Percentiles rank a stretch among this genome's conserved stretches.
phyloP scores from a whole-genome alignment of 2,113 vertebrate species.

The Xiphophorus maculatus region DNA sequence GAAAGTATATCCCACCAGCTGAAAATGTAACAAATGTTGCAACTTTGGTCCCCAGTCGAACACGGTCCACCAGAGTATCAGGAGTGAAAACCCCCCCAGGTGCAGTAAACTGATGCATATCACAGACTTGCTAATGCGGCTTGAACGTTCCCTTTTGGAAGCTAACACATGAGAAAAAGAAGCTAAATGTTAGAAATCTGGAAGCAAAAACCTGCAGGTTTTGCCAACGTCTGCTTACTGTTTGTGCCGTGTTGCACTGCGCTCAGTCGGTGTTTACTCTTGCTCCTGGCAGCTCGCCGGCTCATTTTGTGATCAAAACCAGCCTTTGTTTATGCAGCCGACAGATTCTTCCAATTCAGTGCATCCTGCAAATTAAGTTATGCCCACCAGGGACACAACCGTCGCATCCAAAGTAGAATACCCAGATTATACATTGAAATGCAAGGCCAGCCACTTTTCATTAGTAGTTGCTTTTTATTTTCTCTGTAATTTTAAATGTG shows the following conservation, averaged over 20 bases:
- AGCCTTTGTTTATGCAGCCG: conserved; percentile 5
- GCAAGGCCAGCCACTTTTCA: neutral
- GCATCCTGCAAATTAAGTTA: conserved; percentile 37
- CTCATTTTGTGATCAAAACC: neutral
- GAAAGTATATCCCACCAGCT: too few relatives aligned
- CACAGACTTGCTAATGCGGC: neutral
- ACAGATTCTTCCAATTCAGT: conserved; percentile 29
- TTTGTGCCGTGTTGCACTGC: neutral
- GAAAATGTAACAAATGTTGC: too few relatives aligned
- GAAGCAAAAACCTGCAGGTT: neutral
- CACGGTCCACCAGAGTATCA: too few relatives aligned
- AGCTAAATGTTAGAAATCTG: neutral
- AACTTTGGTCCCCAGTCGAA: too few relatives aligned
- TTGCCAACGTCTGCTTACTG: conserved; percentile 13
- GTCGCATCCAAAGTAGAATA: neutral
- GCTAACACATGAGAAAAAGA: neutral
- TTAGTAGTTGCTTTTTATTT: conserved; percentile 10
- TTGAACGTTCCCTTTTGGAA: neutral
- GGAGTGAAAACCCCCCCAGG: too few relatives aligned
- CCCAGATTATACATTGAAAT: neutral
- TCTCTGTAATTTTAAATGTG: neutral
- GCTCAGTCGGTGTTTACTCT: conserved; percentile 7
- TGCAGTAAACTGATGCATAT: neutral
- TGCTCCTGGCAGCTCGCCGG: neutral
- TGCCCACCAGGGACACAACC: conserved; percentile 17